Base-by-base conservation (phyloP, 2,888 invertebrate species). In the Sisyra nigra region DNA sequence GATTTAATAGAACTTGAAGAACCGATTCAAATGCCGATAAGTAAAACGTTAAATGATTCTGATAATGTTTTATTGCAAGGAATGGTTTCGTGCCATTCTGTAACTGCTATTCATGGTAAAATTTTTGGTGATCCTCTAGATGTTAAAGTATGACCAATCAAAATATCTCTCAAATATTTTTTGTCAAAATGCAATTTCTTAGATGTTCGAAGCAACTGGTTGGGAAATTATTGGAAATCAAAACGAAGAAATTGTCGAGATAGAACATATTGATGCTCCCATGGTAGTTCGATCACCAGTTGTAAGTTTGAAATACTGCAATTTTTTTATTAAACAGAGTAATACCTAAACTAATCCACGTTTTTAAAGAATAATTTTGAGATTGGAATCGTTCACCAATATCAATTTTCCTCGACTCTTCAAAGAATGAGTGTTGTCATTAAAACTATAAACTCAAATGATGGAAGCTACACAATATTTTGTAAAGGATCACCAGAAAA, bases 51-150 rank as follows among this genome's bases (percentile, higher is more conserved):
- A 13, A 34, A 42, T 14, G 36, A 29, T 3, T 45, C 10, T 31
- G 8, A 59, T 56, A 18, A 37, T 15, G 8, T 18, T 4, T 38
- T 64, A 30, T 53, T 60, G 32, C 60, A 82, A 39, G 88, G 85
- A 41, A 84, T 96, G 81, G 92, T 87, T 0, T 76, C 85, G 0
- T 96, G 94, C 55, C 96, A 97, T 62, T 89, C 91, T 2, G 72
- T 97, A 40, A 93, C 93, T 0, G 71, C 91, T 45, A 83, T 98
- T 49, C 84, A 92, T 49, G 84, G 82, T 1, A 76, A 81, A 54
- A 67, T 91, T 43, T 80, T 82, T 34, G 97, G 97, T 0, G 97
- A 98, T 65, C 97, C 97, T 0, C 65, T 98, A 17, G 97, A 98
- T 59, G 67, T 97, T 19, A 92, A 88, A 68, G 77, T 77, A 52